Evolutionary conservation across 2,888 invertebrate species (phyloP).

Genomic region (Syrista parreyssii): DNA sequence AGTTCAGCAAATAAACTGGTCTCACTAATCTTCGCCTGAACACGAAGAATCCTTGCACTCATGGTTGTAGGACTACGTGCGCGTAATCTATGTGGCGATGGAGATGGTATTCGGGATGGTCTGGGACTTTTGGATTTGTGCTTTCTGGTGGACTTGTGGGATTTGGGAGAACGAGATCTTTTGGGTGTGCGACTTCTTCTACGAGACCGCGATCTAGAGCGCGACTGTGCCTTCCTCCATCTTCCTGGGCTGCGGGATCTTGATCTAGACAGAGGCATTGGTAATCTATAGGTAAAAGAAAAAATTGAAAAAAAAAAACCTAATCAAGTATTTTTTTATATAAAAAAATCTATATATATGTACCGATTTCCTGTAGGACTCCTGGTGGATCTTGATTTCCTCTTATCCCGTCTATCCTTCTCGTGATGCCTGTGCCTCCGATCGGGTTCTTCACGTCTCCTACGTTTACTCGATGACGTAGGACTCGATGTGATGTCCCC

Average conservation of each 20-base stretch:
- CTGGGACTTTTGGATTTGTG: constrained; percentile 69
- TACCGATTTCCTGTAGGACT: constrained; percentile 57
- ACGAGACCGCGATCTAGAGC: constrained; percentile 70
- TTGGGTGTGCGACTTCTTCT: constrained; percentile 65
- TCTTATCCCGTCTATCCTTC: constrained; percentile 65
- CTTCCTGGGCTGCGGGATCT: constrained; percentile 72
- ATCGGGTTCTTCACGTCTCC: constrained; percentile 64
- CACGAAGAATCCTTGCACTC: constrained; percentile 55
- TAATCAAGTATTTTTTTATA: neutral
- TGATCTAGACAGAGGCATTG: constrained; percentile 64
- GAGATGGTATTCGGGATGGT: constrained; percentile 61
- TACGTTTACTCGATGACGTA: constrained; percentile 62
- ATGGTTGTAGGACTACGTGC: constrained; percentile 58
- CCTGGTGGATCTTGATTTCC: constrained; percentile 62
- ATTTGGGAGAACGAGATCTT: constrained; percentile 65
- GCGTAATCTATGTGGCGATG: constrained; percentile 55
- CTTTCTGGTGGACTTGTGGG: constrained; percentile 63
- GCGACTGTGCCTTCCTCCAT: constrained; percentile 66
- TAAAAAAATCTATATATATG: neutral
- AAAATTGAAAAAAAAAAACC: neutral
- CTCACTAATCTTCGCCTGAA: constrained; percentile 83
- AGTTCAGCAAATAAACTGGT: constrained; percentile 91
- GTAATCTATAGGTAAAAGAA: constrained; percentile 36
- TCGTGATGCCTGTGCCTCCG: constrained; percentile 67
- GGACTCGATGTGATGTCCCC: constrained; percentile 44